Evolutionary conservation across 23 tunicate species (phyloP).

Genomic region (Trididemnum miniatum): DNA sequence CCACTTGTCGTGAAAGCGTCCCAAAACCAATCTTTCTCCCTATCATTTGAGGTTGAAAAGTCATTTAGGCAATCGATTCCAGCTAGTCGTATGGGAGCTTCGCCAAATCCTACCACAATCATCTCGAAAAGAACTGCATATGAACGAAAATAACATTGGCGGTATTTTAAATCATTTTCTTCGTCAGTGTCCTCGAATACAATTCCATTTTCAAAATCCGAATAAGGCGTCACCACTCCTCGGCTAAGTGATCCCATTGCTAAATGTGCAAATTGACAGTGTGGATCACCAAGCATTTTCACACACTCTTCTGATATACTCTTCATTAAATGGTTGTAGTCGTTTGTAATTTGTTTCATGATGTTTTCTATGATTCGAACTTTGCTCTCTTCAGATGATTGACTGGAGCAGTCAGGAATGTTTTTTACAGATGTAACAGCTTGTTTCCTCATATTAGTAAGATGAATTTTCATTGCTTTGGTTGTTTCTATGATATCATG

Average conservation of each 20-base stretch:
- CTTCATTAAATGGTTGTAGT: constrained; percentile 15
- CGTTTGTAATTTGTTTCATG: constrained; percentile 32
- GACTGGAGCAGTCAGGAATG: neutral
- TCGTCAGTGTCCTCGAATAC: constrained; percentile 23
- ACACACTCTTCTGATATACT: neutral
- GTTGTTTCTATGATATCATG: neutral
- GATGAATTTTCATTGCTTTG: neutral
- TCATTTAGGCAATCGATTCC: constrained; percentile 43
- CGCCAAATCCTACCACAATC: constrained; percentile 38
- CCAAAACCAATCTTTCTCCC: constrained; percentile 39
- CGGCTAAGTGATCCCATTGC: constrained; percentile 55
- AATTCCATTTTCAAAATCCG: constrained; percentile 67
- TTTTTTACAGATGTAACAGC: neutral
- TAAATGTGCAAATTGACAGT: constrained; percentile 43
- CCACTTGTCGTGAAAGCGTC: constrained; percentile 30
- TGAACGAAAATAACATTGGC: constrained; percentile 26
- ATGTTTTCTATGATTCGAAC: neutral
- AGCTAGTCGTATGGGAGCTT: constrained; percentile 39
- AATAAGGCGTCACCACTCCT: constrained; percentile 38
- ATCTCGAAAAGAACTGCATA: constrained; percentile 39
- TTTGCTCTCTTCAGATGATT: neutral
- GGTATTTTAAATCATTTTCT: neutral
- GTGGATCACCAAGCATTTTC: constrained; percentile 22
- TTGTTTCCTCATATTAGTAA: neutral
- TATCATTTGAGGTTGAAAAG: constrained; percentile 2